phyloP scores from a whole-genome alignment of 2,113 vertebrate species.

The Brachyhypopomus gauderio region DNA sequence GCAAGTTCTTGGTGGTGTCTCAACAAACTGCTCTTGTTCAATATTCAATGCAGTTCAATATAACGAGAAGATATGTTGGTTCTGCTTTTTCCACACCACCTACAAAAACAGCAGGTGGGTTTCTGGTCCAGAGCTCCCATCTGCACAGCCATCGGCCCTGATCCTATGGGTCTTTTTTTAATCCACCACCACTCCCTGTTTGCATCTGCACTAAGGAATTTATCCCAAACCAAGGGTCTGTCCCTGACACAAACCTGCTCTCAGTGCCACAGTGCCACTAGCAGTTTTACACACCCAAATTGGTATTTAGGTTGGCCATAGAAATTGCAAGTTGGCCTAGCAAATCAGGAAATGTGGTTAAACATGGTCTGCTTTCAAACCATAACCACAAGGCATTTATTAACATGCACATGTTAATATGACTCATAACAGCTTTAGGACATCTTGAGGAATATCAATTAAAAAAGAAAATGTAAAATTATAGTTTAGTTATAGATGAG shows the following conservation, averaged over 20 bases:
- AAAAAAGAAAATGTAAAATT: background rate
- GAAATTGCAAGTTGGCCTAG: constrained; percentile 78
- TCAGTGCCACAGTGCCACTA: constrained; percentile 64
- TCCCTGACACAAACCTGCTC: constrained; percentile 54
- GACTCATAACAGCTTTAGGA: constrained; percentile 56
- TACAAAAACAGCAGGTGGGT: constrained; percentile 62
- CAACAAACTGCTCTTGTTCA: no score
- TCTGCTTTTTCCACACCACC: constrained; percentile 58
- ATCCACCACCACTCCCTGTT: constrained; percentile 49
- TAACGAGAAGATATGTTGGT: constrained; percentile 27
- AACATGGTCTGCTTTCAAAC: constrained; percentile 73
- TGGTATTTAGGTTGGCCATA: constrained; percentile 76
- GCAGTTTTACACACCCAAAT: constrained; percentile 79
- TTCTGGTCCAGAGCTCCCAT: constrained; percentile 49
- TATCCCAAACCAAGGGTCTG: constrained; percentile 50
- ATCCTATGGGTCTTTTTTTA: constrained; percentile 4
- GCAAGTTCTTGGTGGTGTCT: no score
- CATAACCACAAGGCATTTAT: constrained; percentile 74
- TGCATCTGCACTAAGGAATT: constrained; percentile 55
- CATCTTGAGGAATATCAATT: constrained; percentile 46
- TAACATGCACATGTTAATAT: constrained; percentile 72
- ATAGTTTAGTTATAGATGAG: no score
- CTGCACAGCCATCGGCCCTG: constrained; percentile 31
- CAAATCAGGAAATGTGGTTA: constrained; percentile 75
- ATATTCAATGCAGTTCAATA: no score